A percentile compares a stretch with the other conserved stretches of the same genome.
These are phyloP conservation scores for Artemisiospiza belli DNA, from an alignment of 2,113 vertebrate genomes.

Conservation along the genomic window DNA sequence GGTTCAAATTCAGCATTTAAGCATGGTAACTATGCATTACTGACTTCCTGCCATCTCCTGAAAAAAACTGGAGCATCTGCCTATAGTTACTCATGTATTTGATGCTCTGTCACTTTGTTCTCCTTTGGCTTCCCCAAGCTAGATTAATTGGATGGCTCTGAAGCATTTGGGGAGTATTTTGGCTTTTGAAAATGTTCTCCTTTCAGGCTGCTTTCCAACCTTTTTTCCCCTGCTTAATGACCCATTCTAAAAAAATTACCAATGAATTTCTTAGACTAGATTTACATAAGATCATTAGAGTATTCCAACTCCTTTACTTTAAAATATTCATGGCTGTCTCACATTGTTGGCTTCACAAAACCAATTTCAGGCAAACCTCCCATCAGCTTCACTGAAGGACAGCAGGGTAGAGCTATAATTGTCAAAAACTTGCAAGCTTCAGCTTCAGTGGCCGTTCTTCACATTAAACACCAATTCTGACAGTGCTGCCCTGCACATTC, in stretches of 20 bases:
- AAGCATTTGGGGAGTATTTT: slow-evolving; percentile 10
- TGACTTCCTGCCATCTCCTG: background rate
- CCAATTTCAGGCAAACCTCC: slow-evolving; percentile 52
- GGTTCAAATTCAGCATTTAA: background rate
- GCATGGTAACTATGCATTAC: background rate
- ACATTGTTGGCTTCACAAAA: slow-evolving; percentile 46
- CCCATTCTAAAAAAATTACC: slow-evolving; percentile 43
- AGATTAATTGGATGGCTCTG: slow-evolving; percentile 41
- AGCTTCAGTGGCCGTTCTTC: background rate
- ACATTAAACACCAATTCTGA: background rate
- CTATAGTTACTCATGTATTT: background rate
- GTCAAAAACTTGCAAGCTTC: slow-evolving; percentile 19
- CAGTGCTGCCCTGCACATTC: background rate
- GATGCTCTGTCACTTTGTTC: background rate
- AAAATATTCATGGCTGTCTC: slow-evolving; percentile 66
- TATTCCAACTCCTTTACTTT: slow-evolving; percentile 54
- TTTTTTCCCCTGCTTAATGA: slow-evolving; percentile 58
- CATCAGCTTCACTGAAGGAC: slow-evolving; percentile 31
- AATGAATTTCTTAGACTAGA: slow-evolving; percentile 43
- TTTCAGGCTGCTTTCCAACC: slow-evolving; percentile 55
- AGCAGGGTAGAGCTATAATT: slow-evolving; percentile 38
- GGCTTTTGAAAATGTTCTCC: slow-evolving; percentile 48
- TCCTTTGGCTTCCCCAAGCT: slow-evolving; percentile 9
- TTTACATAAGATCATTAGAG: slow-evolving; percentile 62
- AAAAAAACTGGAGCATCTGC: background rate